phyloP scores from a whole-genome alignment of 2,113 vertebrate genomes.

The Eonycteris spelaea region DNA sequence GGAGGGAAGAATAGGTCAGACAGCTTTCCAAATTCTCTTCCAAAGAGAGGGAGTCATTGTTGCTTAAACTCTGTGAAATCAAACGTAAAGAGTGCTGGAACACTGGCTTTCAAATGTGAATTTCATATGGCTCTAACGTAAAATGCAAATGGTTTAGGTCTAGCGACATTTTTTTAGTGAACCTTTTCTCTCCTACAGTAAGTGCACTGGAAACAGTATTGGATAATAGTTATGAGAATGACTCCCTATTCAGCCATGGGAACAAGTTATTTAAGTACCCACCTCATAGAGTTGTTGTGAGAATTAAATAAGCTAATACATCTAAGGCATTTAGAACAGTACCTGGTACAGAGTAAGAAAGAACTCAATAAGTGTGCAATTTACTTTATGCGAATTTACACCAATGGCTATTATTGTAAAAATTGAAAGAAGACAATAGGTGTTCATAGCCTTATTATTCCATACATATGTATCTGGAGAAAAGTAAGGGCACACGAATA shows the following conservation, averaged over 20 bases:
- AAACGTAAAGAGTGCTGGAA: neutral
- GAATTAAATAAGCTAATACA: neutral
- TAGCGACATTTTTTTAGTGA: neutral
- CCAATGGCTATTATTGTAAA: neutral
- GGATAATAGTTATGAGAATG: neutral
- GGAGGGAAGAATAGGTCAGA: neutral
- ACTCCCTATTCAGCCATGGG: neutral
- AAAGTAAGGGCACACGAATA: neutral
- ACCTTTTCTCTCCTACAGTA: neutral
- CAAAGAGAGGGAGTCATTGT: neutral
- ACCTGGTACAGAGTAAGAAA: neutral
- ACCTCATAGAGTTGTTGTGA: neutral
- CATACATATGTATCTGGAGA: neutral
- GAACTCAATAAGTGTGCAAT: neutral
- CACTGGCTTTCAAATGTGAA: conserved; percentile 23
- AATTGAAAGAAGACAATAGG: neutral
- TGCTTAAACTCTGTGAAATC: conserved; percentile 11
- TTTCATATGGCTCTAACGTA: neutral
- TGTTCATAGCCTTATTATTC: neutral
- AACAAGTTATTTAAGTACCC: neutral
- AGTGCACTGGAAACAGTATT: neutral
- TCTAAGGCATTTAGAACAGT: neutral
- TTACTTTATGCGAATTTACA: neutral
- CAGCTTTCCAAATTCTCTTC: conserved; percentile 29
- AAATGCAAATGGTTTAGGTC: neutral